These are phyloP conservation scores for Bolinopsis microptera DNA, from an alignment of 37 sponge, comb jelly and placozoan species.

Conservation along the genomic window DNA sequence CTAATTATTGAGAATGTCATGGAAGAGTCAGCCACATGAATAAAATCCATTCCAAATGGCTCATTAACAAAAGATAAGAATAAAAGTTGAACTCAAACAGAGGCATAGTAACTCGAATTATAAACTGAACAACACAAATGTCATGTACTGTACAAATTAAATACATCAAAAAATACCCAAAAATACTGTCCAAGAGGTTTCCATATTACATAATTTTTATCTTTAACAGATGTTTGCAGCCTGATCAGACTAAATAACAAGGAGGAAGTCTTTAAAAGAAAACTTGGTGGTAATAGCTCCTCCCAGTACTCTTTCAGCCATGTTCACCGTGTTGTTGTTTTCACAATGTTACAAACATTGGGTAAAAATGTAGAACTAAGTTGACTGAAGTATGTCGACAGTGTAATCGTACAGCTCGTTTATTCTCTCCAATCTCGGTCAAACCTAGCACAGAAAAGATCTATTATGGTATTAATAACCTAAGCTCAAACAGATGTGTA, in stretches of 20 bases:
- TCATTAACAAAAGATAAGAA: too few species aligned
- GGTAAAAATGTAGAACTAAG: constrained; percentile 22
- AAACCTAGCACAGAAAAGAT: too few species aligned
- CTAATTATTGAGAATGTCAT: too few species aligned
- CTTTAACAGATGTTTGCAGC: not conserved
- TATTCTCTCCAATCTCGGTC: constrained; percentile 8
- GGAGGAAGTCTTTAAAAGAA: not conserved
- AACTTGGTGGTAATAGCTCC: not conserved
- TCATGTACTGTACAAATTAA: too few species aligned
- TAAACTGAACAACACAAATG: too few species aligned
- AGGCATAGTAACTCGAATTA: too few species aligned
- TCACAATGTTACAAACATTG: not conserved
- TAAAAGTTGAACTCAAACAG: too few species aligned
- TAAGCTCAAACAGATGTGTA: too few species aligned
- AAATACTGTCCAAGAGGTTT: not conserved
- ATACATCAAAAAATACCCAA: too few species aligned
- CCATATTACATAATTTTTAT: not conserved
- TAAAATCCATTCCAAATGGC: too few species aligned
- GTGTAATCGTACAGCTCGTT: not conserved
- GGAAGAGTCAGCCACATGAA: too few species aligned
- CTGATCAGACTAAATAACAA: not conserved
- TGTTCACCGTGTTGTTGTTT: not conserved
- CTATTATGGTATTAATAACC: too few species aligned
- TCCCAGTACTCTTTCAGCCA: not conserved
- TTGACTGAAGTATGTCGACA: not conserved